Evolutionary conservation across 2,797 vertebrate genomes (phyloP), one percentile per base, ranked within the genome.

Genomic region (Echeneis naucrates): DNA sequence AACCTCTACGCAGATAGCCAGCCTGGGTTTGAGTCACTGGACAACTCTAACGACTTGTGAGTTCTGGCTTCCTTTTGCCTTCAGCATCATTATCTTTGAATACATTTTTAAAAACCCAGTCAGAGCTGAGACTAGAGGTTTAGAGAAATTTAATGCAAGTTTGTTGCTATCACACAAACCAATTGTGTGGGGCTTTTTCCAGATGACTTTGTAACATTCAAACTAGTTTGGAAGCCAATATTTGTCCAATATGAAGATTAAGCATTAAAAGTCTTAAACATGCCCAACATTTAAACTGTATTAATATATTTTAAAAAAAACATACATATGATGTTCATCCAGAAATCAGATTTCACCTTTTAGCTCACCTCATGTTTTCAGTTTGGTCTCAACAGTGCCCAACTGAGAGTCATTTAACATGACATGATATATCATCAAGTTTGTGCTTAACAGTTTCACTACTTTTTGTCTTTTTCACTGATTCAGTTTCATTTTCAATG

Each of bases 21-120:
- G 61, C 51, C 24, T 0, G 10, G 54, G 10, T 61, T 79, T 8
- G 27, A 55, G 40, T 21, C 78, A 2, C 11, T 82, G 37, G 88
- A 90, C 56, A 81, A 85, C 80, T 82, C 84, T 12, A 90, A 92
- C 44, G 64, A 72, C 81, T 96, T 97, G 96, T 98, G 82, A 96
- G 96, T 94, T 37, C 45, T 40, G 1, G 19, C 24, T 54, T 73
- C 14, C 24, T 27, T 35, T 27, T 50, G 0, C 8, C 9, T 54
- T 50, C 0, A 26, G 38, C 35, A 62, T 53, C 27, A 3, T 13
- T 17, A 3, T 42, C 26, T 21, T n/a, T n/a, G 51, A 11, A 74
- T 19, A 9, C 24, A 51, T 50, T 16, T 56, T 61, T 42, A 5
- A 59, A 42, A 45, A 58, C 1, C 26, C 2, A 24, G 37, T 38